A percentile compares a stretch with the other conserved stretches of the same genome.
phyloP scores from a whole-genome alignment of 1,140 invertebrate species.

The Lepidotrigona ventralis region DNA sequence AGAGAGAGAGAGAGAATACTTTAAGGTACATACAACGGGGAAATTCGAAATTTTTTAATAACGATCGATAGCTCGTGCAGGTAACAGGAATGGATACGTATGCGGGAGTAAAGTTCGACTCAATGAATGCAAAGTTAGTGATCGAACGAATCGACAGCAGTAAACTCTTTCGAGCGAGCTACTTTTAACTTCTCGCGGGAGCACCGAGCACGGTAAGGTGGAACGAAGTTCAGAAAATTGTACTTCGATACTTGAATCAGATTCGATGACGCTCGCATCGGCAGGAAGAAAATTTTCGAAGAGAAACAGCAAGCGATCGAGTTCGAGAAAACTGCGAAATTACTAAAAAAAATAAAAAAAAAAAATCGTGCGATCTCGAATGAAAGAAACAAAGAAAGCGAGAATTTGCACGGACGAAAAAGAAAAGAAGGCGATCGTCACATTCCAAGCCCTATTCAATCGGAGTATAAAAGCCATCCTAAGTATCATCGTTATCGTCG shows the following conservation, averaged over 20 bases:
- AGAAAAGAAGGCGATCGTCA: too few relatives aligned
- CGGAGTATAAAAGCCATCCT: background rate
- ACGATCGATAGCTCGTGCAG: background rate
- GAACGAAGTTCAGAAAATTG: constrained; percentile 4
- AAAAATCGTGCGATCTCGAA: too few relatives aligned
- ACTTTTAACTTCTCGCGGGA: background rate
- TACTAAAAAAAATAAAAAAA: too few relatives aligned
- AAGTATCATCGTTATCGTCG: background rate
- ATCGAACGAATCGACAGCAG: background rate
- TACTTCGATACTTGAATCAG: constrained; percentile 7
- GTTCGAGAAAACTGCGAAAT: too few relatives aligned
- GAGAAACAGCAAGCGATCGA: too few relatives aligned
- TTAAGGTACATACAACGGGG: too few relatives aligned
- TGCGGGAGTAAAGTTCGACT: background rate
- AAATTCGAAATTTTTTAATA: background rate
- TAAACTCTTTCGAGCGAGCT: background rate
- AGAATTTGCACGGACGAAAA: too few relatives aligned
- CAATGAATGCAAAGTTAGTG: background rate
- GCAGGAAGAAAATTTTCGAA: too few relatives aligned
- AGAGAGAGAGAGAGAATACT: too few relatives aligned
- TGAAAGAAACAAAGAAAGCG: too few relatives aligned
- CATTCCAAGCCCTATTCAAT: background rate
- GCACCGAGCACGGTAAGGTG: background rate
- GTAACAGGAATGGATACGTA: background rate
- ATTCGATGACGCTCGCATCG: background rate